Evolutionary conservation across 1,140 invertebrate species (phyloP).

Genomic region (Eriocheir sinensis): DNA sequence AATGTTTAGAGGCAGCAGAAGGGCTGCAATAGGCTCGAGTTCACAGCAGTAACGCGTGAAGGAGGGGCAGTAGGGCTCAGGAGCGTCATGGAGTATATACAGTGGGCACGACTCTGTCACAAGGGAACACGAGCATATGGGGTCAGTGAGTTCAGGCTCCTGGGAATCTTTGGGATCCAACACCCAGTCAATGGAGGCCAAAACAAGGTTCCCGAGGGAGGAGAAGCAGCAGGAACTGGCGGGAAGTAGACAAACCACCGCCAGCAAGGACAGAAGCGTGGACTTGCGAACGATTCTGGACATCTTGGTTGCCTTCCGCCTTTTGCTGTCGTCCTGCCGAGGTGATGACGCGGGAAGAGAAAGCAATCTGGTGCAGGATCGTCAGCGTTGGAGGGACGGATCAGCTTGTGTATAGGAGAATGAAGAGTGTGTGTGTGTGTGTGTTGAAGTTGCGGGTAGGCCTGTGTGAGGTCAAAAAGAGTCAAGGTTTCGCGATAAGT

Average conservation of each 20-base stretch:
- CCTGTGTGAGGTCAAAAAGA: too few relatives aligned
- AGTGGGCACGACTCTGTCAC: neutral
- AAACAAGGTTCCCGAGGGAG: neutral
- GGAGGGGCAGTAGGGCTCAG: neutral
- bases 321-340: too few relatives aligned
- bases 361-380: too few relatives aligned
- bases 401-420: too few relatives aligned
- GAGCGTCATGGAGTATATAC: neutral
- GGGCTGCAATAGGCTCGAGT: neutral
- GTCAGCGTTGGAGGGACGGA: too few relatives aligned
- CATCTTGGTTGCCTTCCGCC: too few relatives aligned
- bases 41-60: neutral
- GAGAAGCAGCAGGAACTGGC: neutral
- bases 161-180: neutral
- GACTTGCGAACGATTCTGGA: neutral
- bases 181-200: neutral
- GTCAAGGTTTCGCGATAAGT: too few relatives aligned
- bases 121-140: neutral
- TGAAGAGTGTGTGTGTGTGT: too few relatives aligned
- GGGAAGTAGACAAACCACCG: neutral
- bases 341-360: too few relatives aligned
- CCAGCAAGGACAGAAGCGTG: neutral
- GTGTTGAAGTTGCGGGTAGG: too few relatives aligned
- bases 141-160: neutral
- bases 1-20: neutral